Percentiles rank a stretch among this genome's conserved stretches.
These are phyloP conservation scores for Muntiacus muntjak DNA, from an alignment of 2,113 vertebrate species.

Conservation along the genomic window DNA sequence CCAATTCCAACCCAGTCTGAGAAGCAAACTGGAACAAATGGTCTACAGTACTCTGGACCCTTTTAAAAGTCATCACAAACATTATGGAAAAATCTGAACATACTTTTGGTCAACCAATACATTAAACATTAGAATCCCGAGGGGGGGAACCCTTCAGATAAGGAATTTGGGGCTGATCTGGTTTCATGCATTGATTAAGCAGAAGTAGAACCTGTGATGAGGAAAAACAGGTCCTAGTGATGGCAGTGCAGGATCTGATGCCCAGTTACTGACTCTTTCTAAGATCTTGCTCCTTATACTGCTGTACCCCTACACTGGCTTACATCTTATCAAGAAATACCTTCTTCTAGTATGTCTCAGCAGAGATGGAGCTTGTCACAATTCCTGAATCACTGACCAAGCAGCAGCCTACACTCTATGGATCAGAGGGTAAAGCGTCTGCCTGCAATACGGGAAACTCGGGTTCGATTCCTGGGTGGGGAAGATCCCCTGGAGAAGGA, in stretches of 20 bases:
- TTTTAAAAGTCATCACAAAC: not conserved
- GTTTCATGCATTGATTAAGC: not conserved
- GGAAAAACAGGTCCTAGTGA: not conserved
- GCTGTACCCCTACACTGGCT: not conserved
- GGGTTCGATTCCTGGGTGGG: no score
- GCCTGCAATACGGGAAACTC: no score
- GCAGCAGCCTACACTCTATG: no score
- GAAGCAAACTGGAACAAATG: not conserved
- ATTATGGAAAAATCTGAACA: not conserved
- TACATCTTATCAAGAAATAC: not conserved
- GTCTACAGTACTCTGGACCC: not conserved
- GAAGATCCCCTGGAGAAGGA: no score
- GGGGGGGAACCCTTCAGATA: not conserved
- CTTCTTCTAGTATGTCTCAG: not conserved
- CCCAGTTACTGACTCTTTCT: not conserved
- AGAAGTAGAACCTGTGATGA: not conserved
- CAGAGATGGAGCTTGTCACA: not conserved
- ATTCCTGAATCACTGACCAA: not conserved
- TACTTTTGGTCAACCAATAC: not conserved
- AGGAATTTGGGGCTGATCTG: not conserved
- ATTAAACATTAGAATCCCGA: not conserved
- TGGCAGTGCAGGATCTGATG: not conserved
- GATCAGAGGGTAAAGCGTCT: no score
- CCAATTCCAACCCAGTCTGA: not conserved
- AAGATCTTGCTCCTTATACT: not conserved